Evolutionary conservation across 2,797 vertebrate genomes (phyloP), one percentile per base, ranked within the genome.

Genomic region (Podarcis siculus): DNA sequence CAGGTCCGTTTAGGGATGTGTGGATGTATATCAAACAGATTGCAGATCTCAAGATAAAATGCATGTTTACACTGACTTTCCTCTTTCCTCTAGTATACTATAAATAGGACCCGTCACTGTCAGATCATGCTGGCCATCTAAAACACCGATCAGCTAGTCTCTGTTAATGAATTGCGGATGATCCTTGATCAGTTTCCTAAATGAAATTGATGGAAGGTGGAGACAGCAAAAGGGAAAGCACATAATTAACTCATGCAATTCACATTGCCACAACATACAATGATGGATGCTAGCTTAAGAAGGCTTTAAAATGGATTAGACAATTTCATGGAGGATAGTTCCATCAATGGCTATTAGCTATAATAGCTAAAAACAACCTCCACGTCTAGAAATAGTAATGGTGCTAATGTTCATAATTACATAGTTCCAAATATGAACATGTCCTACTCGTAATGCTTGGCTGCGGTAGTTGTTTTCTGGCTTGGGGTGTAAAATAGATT

Each of bases 291-390:
- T 75, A 32, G 37, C 37, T 64, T 75, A 81, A 75, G 21, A 75
- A 45, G 79, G 55, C 27, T 87, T 87, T 87, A 30, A 66, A 86
- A 87, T 87, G 23, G 79, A 87, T 82, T 76, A 87, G 72, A 67
- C 79, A 75, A 64, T 82, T 87, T 87, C 35, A 73, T 87, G 27
- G 55, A 17, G 12, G 69, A 87, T 42, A 81, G 55, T 75, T 87
- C 55, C 58, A 82, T 87, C 69, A 82, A 64, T 42, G 85, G 79
- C 71, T 82, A 81, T 87, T 87, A 87, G 71, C 17, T 25, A 45
- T 82, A 45, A 78, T 58, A 45, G 73, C 73, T 79, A 71, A 88
- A 71, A 83, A 83, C 21, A 32, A 83, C 12, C 45, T 37, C 42
- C 45, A 82, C 17, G 12, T 73, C 30, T 39, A 23, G 37, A 61